Conservation (phyloP, 2,113 vertebrate genomes). For the Brachypteracias leptosomus region DNA sequence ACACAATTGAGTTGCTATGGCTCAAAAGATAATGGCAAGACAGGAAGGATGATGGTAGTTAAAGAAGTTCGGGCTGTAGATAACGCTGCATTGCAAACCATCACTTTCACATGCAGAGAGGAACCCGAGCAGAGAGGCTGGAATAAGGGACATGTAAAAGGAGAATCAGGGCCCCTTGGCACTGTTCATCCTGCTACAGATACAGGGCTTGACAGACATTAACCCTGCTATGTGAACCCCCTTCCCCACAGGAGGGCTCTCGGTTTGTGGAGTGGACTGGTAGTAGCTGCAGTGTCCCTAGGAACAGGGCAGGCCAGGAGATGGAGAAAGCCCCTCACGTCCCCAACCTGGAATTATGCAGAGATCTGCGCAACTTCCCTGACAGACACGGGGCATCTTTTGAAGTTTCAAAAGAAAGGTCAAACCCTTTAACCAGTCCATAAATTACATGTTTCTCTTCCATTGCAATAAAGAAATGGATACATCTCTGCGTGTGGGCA, state of each 20-base stretch:
- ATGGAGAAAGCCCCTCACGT: background rate
- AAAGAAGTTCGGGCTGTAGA: background rate
- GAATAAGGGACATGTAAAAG: background rate
- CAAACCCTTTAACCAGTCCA: background rate
- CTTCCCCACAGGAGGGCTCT: background rate
- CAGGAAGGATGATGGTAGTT: conserved; percentile 3
- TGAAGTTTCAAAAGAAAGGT: background rate
- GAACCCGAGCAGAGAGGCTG: background rate
- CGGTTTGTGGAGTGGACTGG: rapidly evolving
- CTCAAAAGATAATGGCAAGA: background rate
- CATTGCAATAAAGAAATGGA: background rate
- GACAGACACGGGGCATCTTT: background rate
- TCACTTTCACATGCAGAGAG: conserved; percentile 39
- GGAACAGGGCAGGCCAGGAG: background rate
- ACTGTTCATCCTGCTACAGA: background rate
- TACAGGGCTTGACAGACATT: background rate
- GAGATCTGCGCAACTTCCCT: background rate
- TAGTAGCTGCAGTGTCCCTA: background rate
- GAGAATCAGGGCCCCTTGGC: background rate
- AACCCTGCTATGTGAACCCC: background rate
- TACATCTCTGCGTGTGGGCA: background rate
- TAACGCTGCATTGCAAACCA: background rate
- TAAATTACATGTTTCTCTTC: background rate
- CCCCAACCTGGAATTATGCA: background rate
- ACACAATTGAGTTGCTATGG: background rate